Evolutionary conservation across 2,797 vertebrate genomes (phyloP), one percentile per base, ranked within the genome.

Genomic region (Rhinogobio ventralis): DNA sequence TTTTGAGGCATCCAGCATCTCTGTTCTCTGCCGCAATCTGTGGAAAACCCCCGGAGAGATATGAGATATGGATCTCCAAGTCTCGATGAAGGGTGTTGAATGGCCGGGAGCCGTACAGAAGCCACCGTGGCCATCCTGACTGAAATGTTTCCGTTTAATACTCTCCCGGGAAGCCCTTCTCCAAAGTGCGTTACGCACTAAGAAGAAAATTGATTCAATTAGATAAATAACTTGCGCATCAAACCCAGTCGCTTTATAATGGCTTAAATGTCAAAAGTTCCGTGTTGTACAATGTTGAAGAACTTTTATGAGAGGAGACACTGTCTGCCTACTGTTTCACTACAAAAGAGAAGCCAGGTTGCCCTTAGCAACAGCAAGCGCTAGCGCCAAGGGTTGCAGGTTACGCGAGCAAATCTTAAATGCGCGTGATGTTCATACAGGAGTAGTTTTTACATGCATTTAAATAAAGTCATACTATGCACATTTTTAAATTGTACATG

Each of bases 81-180:
- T 51, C 90, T 89, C 14, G 89, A 89, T 28, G 86, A 77, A 39
- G 90, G 91, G 55, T 88, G 92, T 57, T 83, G 89, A 79, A 92
- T 87, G 5, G 84, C 73, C 0, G 90, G 88, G 20, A 89, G 84
- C 13, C 85, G 81, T 55, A 85, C 13, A 20, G 72, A 74, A 64
- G 84, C 39, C 33, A 82, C 82, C 9, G 86, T 82, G 23, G 86
- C 78, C 64, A 83, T 79, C 36, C 87, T 86, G 23, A 39, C 53
- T 11, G 76, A 79, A 86, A 89, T 83, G 45, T 64, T 87, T 1
- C 17, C 28, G 10, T 75, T 33, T 74, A 15, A 30, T 20, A 51
- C 53, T 45, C 14, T 33, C 5, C 7, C 3, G 6, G 36, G 6
- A 84, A n/a, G 14, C 36, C 23, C 2, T 49, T 80, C 15, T 73